Evolutionary conservation across 2,113 vertebrate species (phyloP), one percentile per base, ranked within the genome.

Genomic region (Taxidea taxus): DNA sequence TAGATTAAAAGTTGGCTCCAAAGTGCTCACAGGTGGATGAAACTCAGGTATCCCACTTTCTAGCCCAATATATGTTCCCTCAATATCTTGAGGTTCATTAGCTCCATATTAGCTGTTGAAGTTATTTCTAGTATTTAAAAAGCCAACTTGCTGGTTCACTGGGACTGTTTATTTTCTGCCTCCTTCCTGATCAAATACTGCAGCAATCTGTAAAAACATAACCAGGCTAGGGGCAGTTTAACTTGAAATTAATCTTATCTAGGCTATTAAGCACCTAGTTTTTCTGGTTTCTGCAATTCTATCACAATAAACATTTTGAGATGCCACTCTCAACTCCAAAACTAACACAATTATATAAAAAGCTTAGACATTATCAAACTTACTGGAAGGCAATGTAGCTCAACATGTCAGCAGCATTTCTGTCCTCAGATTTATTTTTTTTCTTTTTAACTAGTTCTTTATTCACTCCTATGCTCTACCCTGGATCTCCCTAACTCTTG

Each of bases 161-260:
- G 96, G 6, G 58, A 98, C 68, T 95, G 95, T 98, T 98, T 98
- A 97, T 98, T 98, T 98, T 98, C 95, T 97, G 68, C 87, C 25
- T 27, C 87, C 75, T 97, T 97, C 97, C 97, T 97, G 92, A 98
- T 97, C 97, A 97, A 66, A 87, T 98, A 97, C 91, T 98, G 90
- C 49, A 72, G 93, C 97, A 98, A 97, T 97, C 97, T 97, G 97
- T 98, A 98, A 98, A 98, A 98, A 97, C 96, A 98, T 96, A 98
- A 84, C 92, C 98, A 97, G 92, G 86, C 86, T 97, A 95, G 51
- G 60, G 85, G 62, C 94, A 96, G 92, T 98, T 98, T 98, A 98
- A 98, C 97, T 97, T 80, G n/a, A 98, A 98, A 98, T 98, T 98
- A 98, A 97, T 95, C 95, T 98, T 98, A 86, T 97, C 98, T 91